A percentile compares a stretch with the other conserved stretches of the same genome.
Evolutionary conservation across 2,113 vertebrate genomes (phyloP).

Genomic region (Collichthys lucidus): DNA sequence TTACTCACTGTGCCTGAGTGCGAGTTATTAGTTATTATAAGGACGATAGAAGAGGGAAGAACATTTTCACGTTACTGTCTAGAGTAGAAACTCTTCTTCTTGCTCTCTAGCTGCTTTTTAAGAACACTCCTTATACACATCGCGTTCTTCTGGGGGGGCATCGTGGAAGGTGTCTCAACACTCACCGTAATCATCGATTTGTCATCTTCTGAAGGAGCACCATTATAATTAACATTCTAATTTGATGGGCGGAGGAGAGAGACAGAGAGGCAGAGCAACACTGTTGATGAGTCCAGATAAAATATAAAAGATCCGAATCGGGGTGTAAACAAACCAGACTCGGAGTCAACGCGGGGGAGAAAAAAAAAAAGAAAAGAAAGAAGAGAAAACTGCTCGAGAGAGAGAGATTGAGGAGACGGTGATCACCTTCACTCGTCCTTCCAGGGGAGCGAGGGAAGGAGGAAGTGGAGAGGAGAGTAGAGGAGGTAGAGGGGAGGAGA

Average conservation of each 20-base stretch:
- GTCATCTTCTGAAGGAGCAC: conserved; percentile 76
- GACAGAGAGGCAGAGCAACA: conserved; percentile 66
- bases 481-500: conserved; percentile 51
- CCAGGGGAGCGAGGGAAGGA: conserved; percentile 58
- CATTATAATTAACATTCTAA: conserved; percentile 82
- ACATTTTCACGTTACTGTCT: background rate
- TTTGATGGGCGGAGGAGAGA: conserved; percentile 76
- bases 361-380: background rate
- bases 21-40: background rate
- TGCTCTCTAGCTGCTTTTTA: conserved; percentile 12
- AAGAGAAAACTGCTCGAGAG: conserved; percentile 58
- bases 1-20: background rate
- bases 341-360: conserved; percentile 31
- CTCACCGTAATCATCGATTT: conserved; percentile 74
- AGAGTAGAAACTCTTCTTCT: background rate
- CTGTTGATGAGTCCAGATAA: conserved; percentile 76
- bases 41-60: background rate
- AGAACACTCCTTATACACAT: conserved; percentile 12
- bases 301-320: conserved; percentile 67
- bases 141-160: conserved; percentile 63
- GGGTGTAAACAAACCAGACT: conserved; percentile 76
- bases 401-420: conserved; percentile 39
- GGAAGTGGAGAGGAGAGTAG: conserved; percentile 46
- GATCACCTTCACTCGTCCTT: conserved; percentile 83
- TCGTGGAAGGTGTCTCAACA: conserved; percentile 61